Evolutionary conservation across 2,888 invertebrate genomes (phyloP), one percentile per base, ranked within the genome.

Genomic region (Prenolepis imparis): DNA sequence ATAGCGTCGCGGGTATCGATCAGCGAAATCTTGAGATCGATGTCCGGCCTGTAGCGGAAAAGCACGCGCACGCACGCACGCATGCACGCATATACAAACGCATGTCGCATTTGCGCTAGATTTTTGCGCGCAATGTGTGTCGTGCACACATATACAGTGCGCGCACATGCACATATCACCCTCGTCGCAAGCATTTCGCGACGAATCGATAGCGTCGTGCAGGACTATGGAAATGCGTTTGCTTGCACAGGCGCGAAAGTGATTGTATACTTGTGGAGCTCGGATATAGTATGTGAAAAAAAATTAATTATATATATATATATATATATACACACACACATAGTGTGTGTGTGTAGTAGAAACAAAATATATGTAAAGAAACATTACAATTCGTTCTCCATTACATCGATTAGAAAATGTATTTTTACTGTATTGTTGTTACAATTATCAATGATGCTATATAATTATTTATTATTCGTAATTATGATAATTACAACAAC

Each of bases 351-450:
- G 36, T 36, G 36, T 63, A 6, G 8, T 24, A 8, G 18, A 55
- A 15, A 28, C 3, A 5, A 59, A 28, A 15, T 28, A 15, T 36
- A 5, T 36, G 5, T 4, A 36, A 39, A 11, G 18, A 15, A 24
- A n/a, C 5, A 36, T 3, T 36, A 36, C 36, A 4, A 36, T 36
- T 5, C 3, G 28, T 36, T 18, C 18, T 52, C 12, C 36, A 18
- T 80, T 80, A 80, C 78, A 80, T 80, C 59, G 36, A 72, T 80
- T 80, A 80, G 36, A 80, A 80, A 80, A 80, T 80, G 59, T 80
- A 80, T 80, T 80, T 80, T 80, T 57, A 36, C 32, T 52, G 36
- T 44, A 41, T 12, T 74, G 21, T n/a, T 24, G 36, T 82, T 28
- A 39, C 74, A 72, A 61, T 77, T 15, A 57, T 68, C 36, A 12